Conservation (phyloP, 2,888 invertebrate species). For the Nineta flava region DNA sequence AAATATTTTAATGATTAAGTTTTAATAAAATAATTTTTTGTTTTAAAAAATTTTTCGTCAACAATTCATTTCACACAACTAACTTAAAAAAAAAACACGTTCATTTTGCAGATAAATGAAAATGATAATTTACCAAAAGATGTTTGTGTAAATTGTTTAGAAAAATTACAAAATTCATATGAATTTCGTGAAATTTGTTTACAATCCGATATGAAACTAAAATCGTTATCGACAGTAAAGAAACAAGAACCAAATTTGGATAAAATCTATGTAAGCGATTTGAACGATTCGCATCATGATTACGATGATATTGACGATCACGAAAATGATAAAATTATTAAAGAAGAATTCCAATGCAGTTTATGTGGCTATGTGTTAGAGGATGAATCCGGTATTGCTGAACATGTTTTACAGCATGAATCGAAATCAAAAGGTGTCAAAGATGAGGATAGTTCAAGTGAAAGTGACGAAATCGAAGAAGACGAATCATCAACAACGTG, state of each 20-base stretch:
- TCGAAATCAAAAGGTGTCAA: not conserved
- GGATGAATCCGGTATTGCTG: not conserved
- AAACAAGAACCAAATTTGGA: not conserved
- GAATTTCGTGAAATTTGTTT: not conserved
- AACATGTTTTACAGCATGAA: not conserved
- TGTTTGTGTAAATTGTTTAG: not conserved
- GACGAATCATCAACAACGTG: not conserved
- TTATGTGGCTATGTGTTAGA: not conserved
- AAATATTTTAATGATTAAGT: no score
- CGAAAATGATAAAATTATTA: no score
- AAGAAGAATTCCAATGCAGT: not conserved
- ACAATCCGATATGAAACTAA: not conserved
- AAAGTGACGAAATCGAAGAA: not conserved
- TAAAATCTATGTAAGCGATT: not conserved
- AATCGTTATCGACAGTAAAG: not conserved
- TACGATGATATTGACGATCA: not conserved
- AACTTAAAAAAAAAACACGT: no score
- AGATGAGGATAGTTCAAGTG: not conserved
- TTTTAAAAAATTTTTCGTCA: no score
- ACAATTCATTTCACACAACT: no score
- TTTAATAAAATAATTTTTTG: no score
- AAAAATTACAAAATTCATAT: not conserved
- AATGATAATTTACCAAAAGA: not conserved
- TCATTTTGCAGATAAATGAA: not conserved
- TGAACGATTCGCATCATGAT: not conserved